phyloP scores from a whole-genome alignment of 35 echinoderm and acorn worm genomes.

The Heliocidaris erythrogramma region DNA sequence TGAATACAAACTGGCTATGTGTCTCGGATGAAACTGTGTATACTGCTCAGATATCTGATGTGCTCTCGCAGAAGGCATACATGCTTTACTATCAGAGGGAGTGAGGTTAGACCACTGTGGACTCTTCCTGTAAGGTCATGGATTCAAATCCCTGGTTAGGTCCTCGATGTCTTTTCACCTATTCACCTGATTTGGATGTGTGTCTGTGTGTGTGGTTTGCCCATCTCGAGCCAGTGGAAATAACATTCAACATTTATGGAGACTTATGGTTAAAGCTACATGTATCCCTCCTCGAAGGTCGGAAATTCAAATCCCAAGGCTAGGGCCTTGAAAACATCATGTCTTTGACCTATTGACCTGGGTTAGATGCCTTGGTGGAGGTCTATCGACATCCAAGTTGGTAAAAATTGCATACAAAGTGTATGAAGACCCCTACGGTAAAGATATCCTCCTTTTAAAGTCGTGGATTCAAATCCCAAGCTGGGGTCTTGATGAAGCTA shows the following conservation, averaged over 20 bases:
- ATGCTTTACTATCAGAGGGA: constrained; percentile 96
- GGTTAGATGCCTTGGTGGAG: background rate
- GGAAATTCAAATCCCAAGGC: background rate
- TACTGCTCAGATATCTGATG: constrained; percentile 67
- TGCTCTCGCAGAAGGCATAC: constrained; percentile 84
- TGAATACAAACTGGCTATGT: constrained; percentile 74
- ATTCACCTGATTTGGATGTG: background rate
- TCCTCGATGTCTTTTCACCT: background rate
- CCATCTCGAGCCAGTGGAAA: background rate
- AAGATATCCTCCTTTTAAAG: background rate
- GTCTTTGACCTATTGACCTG: background rate
- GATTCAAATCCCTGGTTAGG: background rate
- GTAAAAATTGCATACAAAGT: too few relatives aligned
- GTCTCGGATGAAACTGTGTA: constrained; percentile 77
- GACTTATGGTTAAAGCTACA: background rate
- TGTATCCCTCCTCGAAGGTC: background rate
- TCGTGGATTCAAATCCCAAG: background rate
- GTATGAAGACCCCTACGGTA: background rate
- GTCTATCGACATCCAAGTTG: background rate
- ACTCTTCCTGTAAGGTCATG: background rate
- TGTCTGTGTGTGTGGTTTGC: background rate
- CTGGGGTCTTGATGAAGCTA: background rate
- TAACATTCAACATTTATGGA: too few relatives aligned
- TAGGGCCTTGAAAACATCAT: background rate
- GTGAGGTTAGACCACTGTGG: constrained; percentile 5